A percentile compares a stretch with the other conserved stretches of the same genome.
Conservation (phyloP, 2,113 vertebrate species). For the Nerophis lumbriciformis region DNA sequence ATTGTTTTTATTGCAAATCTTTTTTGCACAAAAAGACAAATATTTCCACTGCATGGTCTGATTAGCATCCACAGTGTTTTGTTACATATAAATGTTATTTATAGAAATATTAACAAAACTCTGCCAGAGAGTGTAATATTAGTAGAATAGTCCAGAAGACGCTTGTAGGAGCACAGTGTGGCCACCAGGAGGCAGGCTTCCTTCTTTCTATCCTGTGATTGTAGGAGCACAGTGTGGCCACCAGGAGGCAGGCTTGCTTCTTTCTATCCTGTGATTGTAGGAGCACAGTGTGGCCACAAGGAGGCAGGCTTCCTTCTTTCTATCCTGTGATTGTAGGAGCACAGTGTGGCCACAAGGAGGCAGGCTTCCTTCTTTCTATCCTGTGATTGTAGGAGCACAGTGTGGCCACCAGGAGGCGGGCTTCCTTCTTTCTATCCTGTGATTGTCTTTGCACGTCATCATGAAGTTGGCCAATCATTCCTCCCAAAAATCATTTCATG, state of each 20-base stretch:
- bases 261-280: slow-evolving; percentile 48
- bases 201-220: background rate
- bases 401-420: slow-evolving; percentile 51
- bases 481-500: slow-evolving; percentile 45
- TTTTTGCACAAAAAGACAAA: no score
- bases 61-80: no score
- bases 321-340: slow-evolving; percentile 40
- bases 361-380: slow-evolving; percentile 13
- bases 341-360: slow-evolving; percentile 48
- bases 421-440: slow-evolving; percentile 4
- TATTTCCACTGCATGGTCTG: no score
- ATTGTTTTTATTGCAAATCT: no score
- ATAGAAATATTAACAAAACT: slow-evolving; percentile 27
- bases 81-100: no score
- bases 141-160: no score
- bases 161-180: slow-evolving; percentile 40
- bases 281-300: slow-evolving; percentile 46
- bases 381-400: slow-evolving; percentile 36
- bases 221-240: slow-evolving; percentile 52
- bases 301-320: slow-evolving; percentile 27
- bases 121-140: slow-evolving; percentile 62
- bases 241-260: slow-evolving; percentile 35
- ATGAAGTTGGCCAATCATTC: slow-evolving; percentile 1
- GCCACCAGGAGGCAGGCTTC: slow-evolving; percentile 52
- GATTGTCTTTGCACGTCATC: slow-evolving; percentile 59